These are phyloP conservation scores for Drosophila navojoa DNA, from an alignment of 1,140 invertebrate species.

Conservation along the genomic window DNA sequence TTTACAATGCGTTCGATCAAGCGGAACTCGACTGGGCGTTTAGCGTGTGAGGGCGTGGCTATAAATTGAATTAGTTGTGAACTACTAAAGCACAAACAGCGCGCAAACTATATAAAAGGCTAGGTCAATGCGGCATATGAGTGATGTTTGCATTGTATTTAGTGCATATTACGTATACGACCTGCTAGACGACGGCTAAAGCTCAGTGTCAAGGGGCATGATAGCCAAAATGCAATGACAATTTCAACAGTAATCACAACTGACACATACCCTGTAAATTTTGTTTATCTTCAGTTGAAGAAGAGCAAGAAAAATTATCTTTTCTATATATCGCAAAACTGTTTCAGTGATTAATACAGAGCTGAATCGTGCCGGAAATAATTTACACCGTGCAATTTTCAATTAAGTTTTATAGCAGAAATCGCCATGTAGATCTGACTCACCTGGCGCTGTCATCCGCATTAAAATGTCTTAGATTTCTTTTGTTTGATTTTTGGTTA, in stretches of 20 bases:
- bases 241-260: background rate
- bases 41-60: slow-evolving; percentile 22
- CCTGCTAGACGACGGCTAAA: slow-evolving; percentile 29
- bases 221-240: background rate
- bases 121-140: slow-evolving; percentile 54
- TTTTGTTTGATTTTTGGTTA: background rate
- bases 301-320: background rate
- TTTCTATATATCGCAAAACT: background rate
- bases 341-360: background rate
- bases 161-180: slow-evolving; percentile 66
- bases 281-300: background rate
- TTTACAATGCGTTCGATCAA: slow-evolving; percentile 63
- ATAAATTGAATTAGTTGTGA: slow-evolving; percentile 45
- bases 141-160: slow-evolving; percentile 32
- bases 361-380: slow-evolving; percentile 23
- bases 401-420: background rate
- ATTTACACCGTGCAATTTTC: slow-evolving; percentile 39
- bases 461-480: slow-evolving; percentile 15
- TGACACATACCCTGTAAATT: background rate
- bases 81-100: slow-evolving; percentile 11
- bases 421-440: slow-evolving; percentile 32
- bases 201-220: slow-evolving; percentile 58
- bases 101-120: slow-evolving; percentile 5
- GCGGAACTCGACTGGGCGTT: slow-evolving; percentile 44
- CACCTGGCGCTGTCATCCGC: slow-evolving; percentile 35